Conservation (phyloP, 2,113 vertebrate species). For the Alethe castanea region DNA sequence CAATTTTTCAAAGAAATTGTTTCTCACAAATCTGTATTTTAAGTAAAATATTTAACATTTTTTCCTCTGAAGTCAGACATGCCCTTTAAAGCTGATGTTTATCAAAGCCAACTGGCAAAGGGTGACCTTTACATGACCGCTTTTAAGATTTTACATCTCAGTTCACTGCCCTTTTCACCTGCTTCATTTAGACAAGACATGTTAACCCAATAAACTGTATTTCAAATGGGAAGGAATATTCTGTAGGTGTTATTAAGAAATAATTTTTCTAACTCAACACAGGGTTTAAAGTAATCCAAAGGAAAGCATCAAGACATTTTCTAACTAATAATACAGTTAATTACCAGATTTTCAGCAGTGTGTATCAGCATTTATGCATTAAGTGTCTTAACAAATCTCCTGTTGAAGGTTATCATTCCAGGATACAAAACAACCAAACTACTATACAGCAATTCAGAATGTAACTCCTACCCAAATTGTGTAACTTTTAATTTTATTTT, state of each 20-base stretch:
- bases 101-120: constrained; percentile 68
- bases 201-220: constrained; percentile 31
- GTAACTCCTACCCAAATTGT: constrained; percentile 61
- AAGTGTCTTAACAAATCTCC: constrained; percentile 18
- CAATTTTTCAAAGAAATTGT: neutral
- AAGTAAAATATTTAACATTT: constrained; percentile 36
- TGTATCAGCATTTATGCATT: constrained; percentile 14
- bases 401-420: constrained; percentile 50
- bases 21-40: constrained; percentile 40
- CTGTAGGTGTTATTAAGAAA: constrained; percentile 11
- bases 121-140: constrained; percentile 65
- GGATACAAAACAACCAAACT: constrained; percentile 44
- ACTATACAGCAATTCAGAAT: constrained; percentile 34
- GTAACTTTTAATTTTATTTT: constrained; percentile 32
- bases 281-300: constrained; percentile 12
- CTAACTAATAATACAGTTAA: neutral
- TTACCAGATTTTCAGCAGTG: constrained; percentile 14
- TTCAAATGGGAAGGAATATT: constrained; percentile 24
- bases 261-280: constrained; percentile 18
- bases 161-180: constrained; percentile 65
- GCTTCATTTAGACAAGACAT: constrained; percentile 47
- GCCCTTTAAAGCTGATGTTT: constrained; percentile 67
- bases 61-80: constrained; percentile 50
- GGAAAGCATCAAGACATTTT: constrained; percentile 6
- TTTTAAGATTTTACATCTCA: constrained; percentile 63